phyloP scores from a whole-genome alignment of 2,113 vertebrate genomes.

The Orycteropus afer region DNA sequence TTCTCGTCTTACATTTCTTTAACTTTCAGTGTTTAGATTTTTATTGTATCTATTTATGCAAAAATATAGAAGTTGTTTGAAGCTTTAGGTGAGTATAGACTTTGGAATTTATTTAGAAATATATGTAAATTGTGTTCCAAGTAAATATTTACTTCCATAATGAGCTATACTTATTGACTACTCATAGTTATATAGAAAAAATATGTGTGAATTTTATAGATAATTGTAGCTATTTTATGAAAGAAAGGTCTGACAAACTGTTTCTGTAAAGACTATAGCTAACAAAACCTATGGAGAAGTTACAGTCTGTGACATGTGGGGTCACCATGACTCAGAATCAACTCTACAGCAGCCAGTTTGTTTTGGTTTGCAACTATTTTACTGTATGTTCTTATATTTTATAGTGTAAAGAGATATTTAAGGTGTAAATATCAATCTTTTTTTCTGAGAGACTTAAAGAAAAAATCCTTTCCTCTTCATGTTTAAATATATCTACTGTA shows the following conservation, averaged over 20 bases:
- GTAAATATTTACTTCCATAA: background rate
- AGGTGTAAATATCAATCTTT: background rate
- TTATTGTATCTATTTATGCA: background rate
- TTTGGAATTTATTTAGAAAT: background rate
- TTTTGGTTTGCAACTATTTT: background rate
- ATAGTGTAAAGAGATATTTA: background rate
- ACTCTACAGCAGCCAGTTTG: too few relatives aligned
- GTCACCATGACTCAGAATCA: too few relatives aligned
- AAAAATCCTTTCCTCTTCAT: background rate
- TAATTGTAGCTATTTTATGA: background rate
- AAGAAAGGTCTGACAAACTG: too few relatives aligned
- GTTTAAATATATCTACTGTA: background rate
- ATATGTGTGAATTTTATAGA: background rate
- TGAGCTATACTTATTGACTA: background rate
- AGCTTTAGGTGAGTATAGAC: background rate
- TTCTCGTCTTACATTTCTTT: background rate
- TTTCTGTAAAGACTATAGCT: too few relatives aligned
- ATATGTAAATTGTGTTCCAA: background rate
- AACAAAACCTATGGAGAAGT: too few relatives aligned
- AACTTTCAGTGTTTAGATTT: background rate
- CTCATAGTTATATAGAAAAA: background rate
- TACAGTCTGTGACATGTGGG: too few relatives aligned
- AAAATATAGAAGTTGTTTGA: background rate
- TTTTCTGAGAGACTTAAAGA: background rate
- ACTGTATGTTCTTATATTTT: slow-evolving; percentile 29